Evolutionary conservation across 2,797 vertebrate genomes (phyloP).

Genomic region (Syncerus caffer): DNA sequence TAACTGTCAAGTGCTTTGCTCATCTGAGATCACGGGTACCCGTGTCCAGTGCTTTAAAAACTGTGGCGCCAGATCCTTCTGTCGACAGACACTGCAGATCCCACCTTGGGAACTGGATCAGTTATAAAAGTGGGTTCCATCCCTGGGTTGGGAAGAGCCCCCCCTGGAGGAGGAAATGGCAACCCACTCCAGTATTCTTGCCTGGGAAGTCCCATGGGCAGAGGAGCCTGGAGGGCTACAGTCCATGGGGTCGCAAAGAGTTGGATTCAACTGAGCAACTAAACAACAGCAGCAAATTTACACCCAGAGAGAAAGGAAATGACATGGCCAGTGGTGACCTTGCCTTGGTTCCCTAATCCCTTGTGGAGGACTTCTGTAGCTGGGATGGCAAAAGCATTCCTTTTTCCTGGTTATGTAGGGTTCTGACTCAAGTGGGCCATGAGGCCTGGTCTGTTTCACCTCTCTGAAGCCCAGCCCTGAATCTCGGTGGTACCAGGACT

Average conservation of each 20-base stretch:
- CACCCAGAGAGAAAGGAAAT: not conserved
- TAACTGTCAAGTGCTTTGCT: rapidly evolving
- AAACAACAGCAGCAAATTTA: not conserved
- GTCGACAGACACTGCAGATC: not conserved
- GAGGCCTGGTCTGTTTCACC: not conserved
- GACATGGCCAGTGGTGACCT: not conserved
- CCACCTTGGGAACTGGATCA: not conserved
- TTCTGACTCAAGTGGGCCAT: not conserved
- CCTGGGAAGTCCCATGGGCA: not conserved
- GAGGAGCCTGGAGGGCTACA: not conserved
- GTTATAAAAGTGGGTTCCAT: not conserved
- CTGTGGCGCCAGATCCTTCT: not conserved
- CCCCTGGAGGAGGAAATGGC: not conserved
- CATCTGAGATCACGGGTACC: not conserved
- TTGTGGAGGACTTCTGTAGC: not conserved
- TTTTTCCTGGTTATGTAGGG: not conserved
- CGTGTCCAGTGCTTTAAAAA: not conserved
- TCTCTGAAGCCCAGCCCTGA: not conserved
- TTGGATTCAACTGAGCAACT: not conserved
- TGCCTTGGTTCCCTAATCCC: not conserved
- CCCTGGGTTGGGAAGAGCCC: not conserved
- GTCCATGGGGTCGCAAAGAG: not conserved
- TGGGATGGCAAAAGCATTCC: not conserved
- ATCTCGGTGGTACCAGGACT: not conserved
- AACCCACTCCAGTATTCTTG: not conserved